Evolutionary conservation across 2,113 vertebrate genomes (phyloP).

Genomic region (Nesoenas mayeri): DNA sequence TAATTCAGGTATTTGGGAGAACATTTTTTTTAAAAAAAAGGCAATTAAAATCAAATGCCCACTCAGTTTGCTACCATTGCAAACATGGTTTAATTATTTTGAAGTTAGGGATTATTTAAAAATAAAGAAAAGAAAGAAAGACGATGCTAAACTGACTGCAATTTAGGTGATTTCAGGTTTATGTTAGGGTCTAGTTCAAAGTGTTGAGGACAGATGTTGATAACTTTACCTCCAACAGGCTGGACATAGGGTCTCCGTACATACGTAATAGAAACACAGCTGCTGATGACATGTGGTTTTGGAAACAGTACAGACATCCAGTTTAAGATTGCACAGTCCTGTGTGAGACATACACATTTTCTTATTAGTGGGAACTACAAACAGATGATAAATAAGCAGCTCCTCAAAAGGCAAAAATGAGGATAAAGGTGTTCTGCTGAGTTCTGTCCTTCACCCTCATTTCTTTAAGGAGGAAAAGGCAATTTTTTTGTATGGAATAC

Average conservation of each 20-base stretch:
- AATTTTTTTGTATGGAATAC: neutral
- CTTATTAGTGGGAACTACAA: neutral
- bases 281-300: neutral
- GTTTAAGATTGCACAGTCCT: neutral
- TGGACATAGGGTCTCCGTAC: neutral
- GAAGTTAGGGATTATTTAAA: neutral
- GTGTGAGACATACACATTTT: neutral
- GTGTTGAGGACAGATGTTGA: neutral
- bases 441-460: neutral
- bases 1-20: constrained; percentile 60
- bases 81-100: neutral
- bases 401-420: neutral
- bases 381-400: neutral
- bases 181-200: neutral
- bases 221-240: neutral
- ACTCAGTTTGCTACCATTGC: neutral
- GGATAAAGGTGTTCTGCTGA: neutral
- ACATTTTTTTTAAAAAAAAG: neutral
- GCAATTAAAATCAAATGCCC: neutral
- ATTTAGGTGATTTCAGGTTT: neutral
- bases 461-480: neutral
- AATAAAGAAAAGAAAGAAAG: neutral
- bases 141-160: neutral
- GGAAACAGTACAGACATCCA: neutral
- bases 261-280: neutral